Evolutionary conservation across 2,797 vertebrate species (phyloP).

Genomic region (Fringilla coelebs): DNA sequence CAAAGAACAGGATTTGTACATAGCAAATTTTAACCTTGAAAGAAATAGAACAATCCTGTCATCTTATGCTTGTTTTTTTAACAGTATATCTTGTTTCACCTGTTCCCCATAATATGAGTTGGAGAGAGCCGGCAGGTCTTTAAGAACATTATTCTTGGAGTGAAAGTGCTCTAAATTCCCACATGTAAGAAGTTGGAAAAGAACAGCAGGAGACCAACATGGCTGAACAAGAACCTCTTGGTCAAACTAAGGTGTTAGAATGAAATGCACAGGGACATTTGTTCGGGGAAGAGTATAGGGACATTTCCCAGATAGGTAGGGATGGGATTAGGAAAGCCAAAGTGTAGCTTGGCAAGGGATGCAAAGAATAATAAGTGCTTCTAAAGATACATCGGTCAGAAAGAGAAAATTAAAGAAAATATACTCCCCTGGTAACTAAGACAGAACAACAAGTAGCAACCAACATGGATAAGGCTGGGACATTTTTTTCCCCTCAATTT

Average conservation of each 20-base stretch:
- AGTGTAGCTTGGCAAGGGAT: not conserved
- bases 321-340: not conserved
- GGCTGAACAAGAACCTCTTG: not conserved
- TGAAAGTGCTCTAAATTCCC: not conserved
- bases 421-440: not conserved
- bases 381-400: not conserved
- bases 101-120: not conserved
- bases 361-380: not conserved
- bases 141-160: not conserved
- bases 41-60: not conserved
- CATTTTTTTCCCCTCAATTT: not conserved
- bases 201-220: not conserved
- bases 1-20: not conserved
- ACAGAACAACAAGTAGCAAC: not conserved
- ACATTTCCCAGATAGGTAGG: rapidly evolving
- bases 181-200: not conserved
- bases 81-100: not conserved
- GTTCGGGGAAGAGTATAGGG: not conserved
- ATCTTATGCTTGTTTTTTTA: not conserved
- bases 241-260: not conserved
- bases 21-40: not conserved
- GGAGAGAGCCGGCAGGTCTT: not conserved
- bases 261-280: not conserved
- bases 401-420: not conserved
- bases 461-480: not conserved